These are phyloP conservation scores for Cephus rjabovi DNA, from an alignment of 2,888 invertebrate genomes.

Conservation along the genomic window DNA sequence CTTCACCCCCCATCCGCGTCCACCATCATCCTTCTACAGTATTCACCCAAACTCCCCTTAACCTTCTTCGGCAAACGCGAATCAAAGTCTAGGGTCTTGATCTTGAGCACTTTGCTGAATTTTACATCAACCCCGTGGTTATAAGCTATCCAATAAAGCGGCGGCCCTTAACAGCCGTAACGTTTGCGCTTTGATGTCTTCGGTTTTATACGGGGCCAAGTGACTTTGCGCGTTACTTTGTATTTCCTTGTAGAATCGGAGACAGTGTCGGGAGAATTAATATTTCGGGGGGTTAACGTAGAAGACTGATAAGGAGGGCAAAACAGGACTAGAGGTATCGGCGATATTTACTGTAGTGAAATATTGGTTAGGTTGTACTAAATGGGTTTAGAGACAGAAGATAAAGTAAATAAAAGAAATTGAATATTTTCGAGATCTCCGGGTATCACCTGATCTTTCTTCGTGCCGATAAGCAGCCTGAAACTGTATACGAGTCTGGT, in stretches of 20 bases:
- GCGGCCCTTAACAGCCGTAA: constrained; percentile 38
- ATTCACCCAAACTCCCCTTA: neutral
- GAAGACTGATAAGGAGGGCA: neutral
- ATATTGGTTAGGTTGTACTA: neutral
- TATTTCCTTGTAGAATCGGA: constrained; percentile 7
- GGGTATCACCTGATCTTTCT: neutral
- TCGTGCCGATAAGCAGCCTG: neutral
- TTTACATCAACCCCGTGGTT: constrained; percentile 51
- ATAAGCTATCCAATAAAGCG: constrained; percentile 60
- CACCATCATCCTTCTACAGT: neutral
- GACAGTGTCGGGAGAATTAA: neutral
- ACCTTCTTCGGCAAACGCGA: constrained; percentile 28
- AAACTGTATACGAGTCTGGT: neutral
- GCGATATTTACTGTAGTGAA: neutral
- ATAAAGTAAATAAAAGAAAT: neutral
- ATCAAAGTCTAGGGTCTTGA: constrained; percentile 31
- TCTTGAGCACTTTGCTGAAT: constrained; percentile 50
- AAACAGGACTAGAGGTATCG: neutral
- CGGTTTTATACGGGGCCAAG: constrained; percentile 26
- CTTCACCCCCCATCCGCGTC: too few species aligned
- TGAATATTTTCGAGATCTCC: neutral
- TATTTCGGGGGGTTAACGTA: neutral
- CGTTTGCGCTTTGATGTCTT: constrained; percentile 58
- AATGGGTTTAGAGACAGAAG: neutral
- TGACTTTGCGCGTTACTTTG: constrained; percentile 39